phyloP scores from a whole-genome alignment of 1,140 invertebrate species.

The Leucophenga varia region DNA sequence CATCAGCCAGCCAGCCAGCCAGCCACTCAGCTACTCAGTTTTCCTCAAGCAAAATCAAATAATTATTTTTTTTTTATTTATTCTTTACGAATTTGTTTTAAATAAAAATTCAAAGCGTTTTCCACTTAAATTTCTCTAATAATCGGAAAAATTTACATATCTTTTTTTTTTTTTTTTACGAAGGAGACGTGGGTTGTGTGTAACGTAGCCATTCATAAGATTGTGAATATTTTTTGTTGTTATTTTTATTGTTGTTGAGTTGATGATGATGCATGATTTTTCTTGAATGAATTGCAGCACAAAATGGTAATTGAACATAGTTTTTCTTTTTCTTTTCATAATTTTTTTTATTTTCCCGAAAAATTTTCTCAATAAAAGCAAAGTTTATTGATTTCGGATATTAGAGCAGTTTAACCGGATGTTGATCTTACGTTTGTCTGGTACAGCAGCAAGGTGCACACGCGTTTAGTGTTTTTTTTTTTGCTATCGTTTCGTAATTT shows the following conservation, averaged over 20 bases:
- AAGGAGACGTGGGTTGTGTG: no score
- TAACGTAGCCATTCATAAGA: slow-evolving; percentile 38
- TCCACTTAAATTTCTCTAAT: slow-evolving; percentile 48
- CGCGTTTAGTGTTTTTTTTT: no score
- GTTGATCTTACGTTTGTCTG: slow-evolving; percentile 18
- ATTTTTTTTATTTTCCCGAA: no score
- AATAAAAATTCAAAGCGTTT: slow-evolving; percentile 54
- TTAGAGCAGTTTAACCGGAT: slow-evolving; percentile 42
- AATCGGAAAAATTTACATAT: slow-evolving; percentile 6
- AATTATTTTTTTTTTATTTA: slow-evolving; percentile 38
- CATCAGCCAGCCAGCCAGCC: no score
- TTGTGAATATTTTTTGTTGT: background rate
- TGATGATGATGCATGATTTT: slow-evolving; percentile 15
- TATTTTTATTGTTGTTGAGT: no score
- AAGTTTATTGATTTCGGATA: slow-evolving; percentile 53
- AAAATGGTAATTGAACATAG: slow-evolving; percentile 45
- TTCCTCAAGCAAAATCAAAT: slow-evolving; percentile 32
- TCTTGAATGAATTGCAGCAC: background rate
- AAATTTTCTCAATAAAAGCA: slow-evolving; percentile 41
- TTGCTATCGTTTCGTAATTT: no score
- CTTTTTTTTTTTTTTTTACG: no score
- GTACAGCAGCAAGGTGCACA: no score
- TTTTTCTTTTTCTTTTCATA: no score
- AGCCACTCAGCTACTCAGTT: slow-evolving; percentile 10
- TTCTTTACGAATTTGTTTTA: slow-evolving; percentile 38